A percentile compares a stretch with the other conserved stretches of the same genome.
These are phyloP conservation scores for Acronicta leporina DNA, from an alignment of 2,888 invertebrate genomes.

Conservation along the genomic window DNA sequence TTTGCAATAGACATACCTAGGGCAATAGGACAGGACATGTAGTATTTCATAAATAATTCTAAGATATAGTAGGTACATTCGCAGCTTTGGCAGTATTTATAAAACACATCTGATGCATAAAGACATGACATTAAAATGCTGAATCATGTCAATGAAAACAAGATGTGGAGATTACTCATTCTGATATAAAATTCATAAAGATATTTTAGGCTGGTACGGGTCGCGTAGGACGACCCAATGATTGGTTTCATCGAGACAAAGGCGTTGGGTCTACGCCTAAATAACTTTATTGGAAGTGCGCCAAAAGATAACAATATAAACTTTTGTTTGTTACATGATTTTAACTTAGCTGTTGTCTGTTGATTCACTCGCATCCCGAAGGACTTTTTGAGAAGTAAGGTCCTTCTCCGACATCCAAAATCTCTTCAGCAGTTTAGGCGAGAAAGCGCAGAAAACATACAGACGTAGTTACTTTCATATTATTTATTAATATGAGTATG, in stretches of 20 bases:
- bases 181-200: constrained; percentile 22
- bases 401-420: too few species aligned
- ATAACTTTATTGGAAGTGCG: constrained; percentile 5
- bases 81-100: not conserved
- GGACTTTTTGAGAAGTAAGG: too few species aligned
- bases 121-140: constrained; percentile 26
- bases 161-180: constrained; percentile 43
- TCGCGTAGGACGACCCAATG: constrained; percentile 45
- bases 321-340: constrained; percentile 7
- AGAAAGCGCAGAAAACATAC: too few species aligned
- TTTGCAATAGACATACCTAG: too few species aligned
- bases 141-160: constrained; percentile 43
- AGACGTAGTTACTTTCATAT: too few species aligned
- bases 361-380: too few species aligned
- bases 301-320: constrained; percentile 13
- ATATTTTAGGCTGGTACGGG: constrained; percentile 29
- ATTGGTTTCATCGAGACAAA: constrained; percentile 35
- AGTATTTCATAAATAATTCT: too few species aligned
- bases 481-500: too few species aligned
- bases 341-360: too few species aligned
- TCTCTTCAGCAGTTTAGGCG: too few species aligned
- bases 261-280: constrained; percentile 16
- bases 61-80: too few species aligned
- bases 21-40: too few species aligned
- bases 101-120: constrained; percentile 16